Base-by-base conservation (phyloP, 2,888 invertebrate genomes). In the Eristalis intricaria region DNA sequence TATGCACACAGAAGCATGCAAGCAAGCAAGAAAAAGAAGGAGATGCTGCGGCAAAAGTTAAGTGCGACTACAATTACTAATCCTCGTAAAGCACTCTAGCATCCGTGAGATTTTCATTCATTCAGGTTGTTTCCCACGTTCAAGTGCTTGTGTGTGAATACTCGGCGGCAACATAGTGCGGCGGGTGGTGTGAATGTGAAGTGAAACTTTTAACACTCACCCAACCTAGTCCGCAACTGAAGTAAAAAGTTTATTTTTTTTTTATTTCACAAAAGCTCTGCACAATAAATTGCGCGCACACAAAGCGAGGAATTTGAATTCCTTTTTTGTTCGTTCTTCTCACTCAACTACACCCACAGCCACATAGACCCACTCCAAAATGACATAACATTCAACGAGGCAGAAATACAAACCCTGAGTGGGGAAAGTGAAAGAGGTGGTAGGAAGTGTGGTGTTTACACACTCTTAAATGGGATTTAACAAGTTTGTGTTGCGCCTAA, bases 61-160 rank as follows among this genome's bases (percentile, higher is more conserved):
- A 76, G 76, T 84, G 84, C 58, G 79, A 75, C 50, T 50, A 79
- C 79, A 84, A 87, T 76, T 87, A 79, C 87, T 87, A 87, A 87
- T 84, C 87, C 79, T 75, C 75, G 84, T 84, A 84, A 87, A 80
- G 68, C 50, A 84, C 70, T 79, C 73, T 76, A 76, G 32, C 79
- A 58, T 76, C 19, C 32, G 73, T 38, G 70, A 64, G 71, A 71
- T 87, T 87, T 79, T 79, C 50, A 50, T 50, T 66, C 76, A 84
- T 86, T 86, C 86, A 83, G 58, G 68, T 66, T 73, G 64, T n/a
- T 56, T 70, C 22, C 73, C 19, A 19, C 50, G 50, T 50, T 19
- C 50, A 8, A 8, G 50, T 19, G 50, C 64, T 32, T 10, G 5
- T 32, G 38, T 76, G 75, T 68, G 35, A 66, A 83, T 74, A 66